These are phyloP conservation scores for Carduelis carduelis DNA, from an alignment of 2,797 vertebrate species.

Conservation along the genomic window DNA sequence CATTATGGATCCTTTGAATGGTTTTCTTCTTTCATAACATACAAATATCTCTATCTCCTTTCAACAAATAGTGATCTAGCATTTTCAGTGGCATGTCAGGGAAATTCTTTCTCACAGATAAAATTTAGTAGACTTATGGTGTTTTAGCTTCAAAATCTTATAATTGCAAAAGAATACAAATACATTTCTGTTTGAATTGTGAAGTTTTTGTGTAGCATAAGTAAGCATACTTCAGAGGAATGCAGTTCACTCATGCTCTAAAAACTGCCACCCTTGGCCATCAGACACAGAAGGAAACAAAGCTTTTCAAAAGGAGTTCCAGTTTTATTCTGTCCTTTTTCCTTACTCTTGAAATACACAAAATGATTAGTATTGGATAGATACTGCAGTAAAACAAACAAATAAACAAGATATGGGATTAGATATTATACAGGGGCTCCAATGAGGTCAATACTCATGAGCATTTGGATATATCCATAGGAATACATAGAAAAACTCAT, in stretches of 20 bases:
- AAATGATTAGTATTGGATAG: not conserved
- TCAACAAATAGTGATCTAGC: not conserved
- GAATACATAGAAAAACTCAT: not conserved
- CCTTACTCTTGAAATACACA: not conserved
- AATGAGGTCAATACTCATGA: not conserved
- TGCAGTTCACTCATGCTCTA: not conserved
- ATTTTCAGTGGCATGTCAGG: not conserved
- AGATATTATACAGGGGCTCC: rapidly evolving
- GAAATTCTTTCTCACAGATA: not conserved
- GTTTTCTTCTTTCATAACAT: not conserved
- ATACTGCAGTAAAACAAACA: not conserved
- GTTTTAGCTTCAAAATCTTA: not conserved
- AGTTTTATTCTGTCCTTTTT: not conserved
- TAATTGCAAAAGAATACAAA: not conserved
- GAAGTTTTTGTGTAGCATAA: not conserved
- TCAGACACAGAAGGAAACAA: not conserved
- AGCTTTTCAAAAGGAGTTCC: not conserved
- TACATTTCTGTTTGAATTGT: not conserved
- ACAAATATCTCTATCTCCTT: not conserved
- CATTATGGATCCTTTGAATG: not conserved
- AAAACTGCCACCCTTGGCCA: not conserved
- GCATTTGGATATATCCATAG: not conserved
- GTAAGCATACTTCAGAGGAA: not conserved
- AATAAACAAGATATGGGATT: not conserved
- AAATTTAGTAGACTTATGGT: not conserved